These are phyloP conservation scores for Cardiocondyla obscurior DNA, from an alignment of 1,140 invertebrate genomes.

Conservation along the genomic window DNA sequence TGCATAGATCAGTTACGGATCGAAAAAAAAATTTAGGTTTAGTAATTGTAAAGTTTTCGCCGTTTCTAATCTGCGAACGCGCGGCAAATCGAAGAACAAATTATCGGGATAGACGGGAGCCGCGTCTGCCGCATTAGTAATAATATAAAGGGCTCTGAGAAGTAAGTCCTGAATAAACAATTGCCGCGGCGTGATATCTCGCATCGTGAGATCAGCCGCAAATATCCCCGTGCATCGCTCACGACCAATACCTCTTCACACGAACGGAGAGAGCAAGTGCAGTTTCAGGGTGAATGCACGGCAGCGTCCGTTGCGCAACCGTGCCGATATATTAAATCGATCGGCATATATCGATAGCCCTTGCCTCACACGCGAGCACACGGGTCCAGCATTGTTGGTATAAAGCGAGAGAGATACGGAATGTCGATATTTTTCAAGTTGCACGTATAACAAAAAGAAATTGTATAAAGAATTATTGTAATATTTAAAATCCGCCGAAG, in stretches of 20 bases:
- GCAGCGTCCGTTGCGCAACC: conserved; percentile 61
- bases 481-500: background rate
- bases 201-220: background rate
- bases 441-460: background rate
- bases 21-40: too few relatives aligned
- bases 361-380: conserved; percentile 5
- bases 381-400: conserved; percentile 50
- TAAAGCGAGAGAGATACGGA: background rate
- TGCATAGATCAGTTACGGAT: too few relatives aligned
- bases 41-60: too few relatives aligned
- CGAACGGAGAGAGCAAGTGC: conserved; percentile 32
- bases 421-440: background rate
- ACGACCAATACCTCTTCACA: conserved; percentile 26
- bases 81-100: too few relatives aligned
- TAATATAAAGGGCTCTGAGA: conserved; percentile 19
- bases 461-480: background rate
- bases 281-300: conserved; percentile 62
- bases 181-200: conserved; percentile 34
- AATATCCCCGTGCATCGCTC: conserved; percentile 22
- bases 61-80: too few relatives aligned
- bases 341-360: conserved; percentile 58
- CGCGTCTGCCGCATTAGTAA: conserved; percentile 25
- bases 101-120: conserved; percentile 22
- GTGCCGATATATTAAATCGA: conserved; percentile 64
- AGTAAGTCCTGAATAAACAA: conserved; percentile 53